Conservation (phyloP, 2,113 vertebrate species). For the Arenaria interpres region DNA sequence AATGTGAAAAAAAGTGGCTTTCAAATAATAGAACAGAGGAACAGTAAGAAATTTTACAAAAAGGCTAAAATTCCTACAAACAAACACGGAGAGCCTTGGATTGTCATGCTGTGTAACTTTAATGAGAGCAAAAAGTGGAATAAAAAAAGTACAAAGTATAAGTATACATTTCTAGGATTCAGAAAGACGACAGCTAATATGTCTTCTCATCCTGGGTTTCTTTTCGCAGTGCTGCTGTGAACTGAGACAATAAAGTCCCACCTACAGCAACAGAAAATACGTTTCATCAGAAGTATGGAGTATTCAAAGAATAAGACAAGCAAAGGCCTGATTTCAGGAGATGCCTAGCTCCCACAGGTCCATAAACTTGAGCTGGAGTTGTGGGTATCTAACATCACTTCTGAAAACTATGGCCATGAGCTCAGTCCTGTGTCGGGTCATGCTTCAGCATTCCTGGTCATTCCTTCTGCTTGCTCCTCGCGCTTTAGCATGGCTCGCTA, state of each 20-base stretch:
- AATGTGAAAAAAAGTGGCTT: background rate
- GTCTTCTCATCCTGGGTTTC: background rate
- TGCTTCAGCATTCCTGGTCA: background rate
- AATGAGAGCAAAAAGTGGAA: background rate
- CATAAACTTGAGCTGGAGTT: accelerated
- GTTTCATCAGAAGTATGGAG: background rate
- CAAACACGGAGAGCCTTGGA: background rate
- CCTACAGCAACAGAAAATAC: background rate
- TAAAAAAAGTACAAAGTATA: background rate
- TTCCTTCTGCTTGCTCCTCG: background rate
- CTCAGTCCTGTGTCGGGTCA: accelerated
- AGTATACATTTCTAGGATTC: background rate
- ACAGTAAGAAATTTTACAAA: background rate
- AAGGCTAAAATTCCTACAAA: background rate
- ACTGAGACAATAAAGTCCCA: background rate
- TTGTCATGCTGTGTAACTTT: background rate
- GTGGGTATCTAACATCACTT: accelerated
- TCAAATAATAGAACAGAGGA: background rate
- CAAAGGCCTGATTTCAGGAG: background rate
- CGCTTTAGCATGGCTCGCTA: accelerated
- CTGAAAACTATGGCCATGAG: background rate
- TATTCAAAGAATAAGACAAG: background rate
- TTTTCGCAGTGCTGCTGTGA: background rate
- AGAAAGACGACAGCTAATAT: background rate
- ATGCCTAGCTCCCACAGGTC: background rate